Evolutionary conservation across 2,113 vertebrate genomes (phyloP), one percentile per base, ranked within the genome.

Genomic region (Struthidea cinerea): DNA sequence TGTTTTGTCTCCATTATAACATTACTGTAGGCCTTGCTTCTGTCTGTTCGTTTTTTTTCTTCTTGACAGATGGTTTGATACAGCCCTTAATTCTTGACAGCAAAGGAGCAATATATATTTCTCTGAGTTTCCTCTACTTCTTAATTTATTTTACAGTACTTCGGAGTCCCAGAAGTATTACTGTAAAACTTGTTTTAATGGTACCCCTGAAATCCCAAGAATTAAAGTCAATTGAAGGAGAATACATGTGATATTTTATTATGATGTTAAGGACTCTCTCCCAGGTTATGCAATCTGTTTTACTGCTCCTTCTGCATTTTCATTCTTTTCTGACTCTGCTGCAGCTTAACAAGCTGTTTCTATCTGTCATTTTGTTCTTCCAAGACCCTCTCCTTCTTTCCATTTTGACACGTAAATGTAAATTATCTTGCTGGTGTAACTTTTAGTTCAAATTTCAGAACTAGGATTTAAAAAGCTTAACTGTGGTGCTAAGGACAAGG

Each of bases 401-500:
- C 4, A 19, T 79, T 88, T 64, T 85, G 39, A 61, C 26, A 33
- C 17, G 42, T 30, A 56, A 80, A 65, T 27, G 9, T 13, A 74
- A 91, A 55, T 39, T 21, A 57, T 32, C 9, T 80, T 53, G 44
- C 39, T 59, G 18, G 14, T 56, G 24, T n/a, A 55, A 47, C 4
- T 42, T 44, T 44, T 17, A 59, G 4, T 27, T 59, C 21, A 55
- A 20, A 55, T 67, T 70, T 61, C 50, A 61, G 33, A 27, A 32
- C 67, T 83, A 50, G 11, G 9, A 47, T 70, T 70, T 56, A 21
- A 22, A 53, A 86, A 63, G 11, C 14, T 70, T 47, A 63, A 63
- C 27, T 65, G 4, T 0, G 0, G 9, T 3, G 11, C 30, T 39
- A 52, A 52, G 33, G 33, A 30, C 9, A 26, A 50, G 10, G 20